A percentile compares a stretch with the other conserved stretches of the same genome.
Conservation (phyloP, 2,888 invertebrate species). For the Drosophila limbata region DNA sequence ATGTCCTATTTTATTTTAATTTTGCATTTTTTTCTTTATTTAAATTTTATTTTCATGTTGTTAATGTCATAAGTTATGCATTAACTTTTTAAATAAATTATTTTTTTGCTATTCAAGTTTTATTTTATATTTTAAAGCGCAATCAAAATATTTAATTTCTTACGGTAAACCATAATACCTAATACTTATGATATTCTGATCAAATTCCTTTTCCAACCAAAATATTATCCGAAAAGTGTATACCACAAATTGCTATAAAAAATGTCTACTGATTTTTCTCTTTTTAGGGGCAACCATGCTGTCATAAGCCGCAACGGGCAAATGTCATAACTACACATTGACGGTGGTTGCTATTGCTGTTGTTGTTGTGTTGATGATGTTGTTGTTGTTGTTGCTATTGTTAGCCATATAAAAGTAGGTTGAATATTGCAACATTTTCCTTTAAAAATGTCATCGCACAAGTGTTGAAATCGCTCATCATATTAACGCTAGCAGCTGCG, state of each 20-base stretch:
- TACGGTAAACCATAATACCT: too few relatives aligned
- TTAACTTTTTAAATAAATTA: too few relatives aligned
- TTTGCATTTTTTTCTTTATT: too few relatives aligned
- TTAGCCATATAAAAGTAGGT: slow-evolving; percentile 64
- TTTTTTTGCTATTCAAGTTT: too few relatives aligned
- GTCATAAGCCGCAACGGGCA: slow-evolving; percentile 57
- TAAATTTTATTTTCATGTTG: too few relatives aligned
- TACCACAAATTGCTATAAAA: slow-evolving; percentile 11
- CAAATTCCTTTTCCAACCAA: too few relatives aligned
- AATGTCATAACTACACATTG: slow-evolving; percentile 70
- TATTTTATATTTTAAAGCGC: too few relatives aligned
- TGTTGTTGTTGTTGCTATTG: slow-evolving; percentile 23
- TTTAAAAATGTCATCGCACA: slow-evolving; percentile 74
- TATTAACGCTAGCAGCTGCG: slow-evolving; percentile 69
- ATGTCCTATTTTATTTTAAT: too few relatives aligned
- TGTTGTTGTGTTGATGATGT: slow-evolving; percentile 22
- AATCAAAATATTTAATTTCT: too few relatives aligned
- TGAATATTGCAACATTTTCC: slow-evolving; percentile 70
- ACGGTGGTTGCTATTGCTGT: slow-evolving; percentile 33
- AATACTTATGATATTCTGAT: too few relatives aligned
- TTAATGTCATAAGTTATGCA: too few relatives aligned
- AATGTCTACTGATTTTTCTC: slow-evolving; percentile 18
- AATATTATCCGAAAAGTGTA: slow-evolving; percentile 3
- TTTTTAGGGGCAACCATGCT: slow-evolving; percentile 24
- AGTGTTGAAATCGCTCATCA: slow-evolving; percentile 80